phyloP scores from a whole-genome alignment of 2,113 vertebrate genomes.

The Glareola pratincola region DNA sequence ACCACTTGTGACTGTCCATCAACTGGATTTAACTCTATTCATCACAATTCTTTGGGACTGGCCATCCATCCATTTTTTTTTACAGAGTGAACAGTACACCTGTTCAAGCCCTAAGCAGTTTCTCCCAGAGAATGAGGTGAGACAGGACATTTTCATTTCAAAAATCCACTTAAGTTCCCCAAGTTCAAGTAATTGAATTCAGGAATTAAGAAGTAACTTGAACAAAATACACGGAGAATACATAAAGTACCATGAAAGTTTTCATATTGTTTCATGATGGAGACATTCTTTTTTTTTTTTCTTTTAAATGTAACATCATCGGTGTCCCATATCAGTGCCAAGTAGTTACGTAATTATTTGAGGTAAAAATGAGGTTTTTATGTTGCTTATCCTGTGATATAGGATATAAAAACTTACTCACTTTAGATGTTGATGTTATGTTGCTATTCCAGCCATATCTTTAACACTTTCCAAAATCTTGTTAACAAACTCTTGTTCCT shows the following conservation, averaged over 20 bases:
- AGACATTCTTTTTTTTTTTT: not conserved
- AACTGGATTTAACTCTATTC: not conserved
- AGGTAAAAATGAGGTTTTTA: not conserved
- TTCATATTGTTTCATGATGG: not conserved
- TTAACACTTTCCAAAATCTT: not conserved
- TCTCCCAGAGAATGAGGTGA: not conserved
- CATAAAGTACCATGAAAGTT: not conserved
- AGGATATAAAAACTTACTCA: not conserved
- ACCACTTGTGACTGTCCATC: rapidly evolving
- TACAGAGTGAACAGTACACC: not conserved
- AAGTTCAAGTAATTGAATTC: not conserved
- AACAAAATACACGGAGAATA: not conserved
- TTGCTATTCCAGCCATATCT: not conserved
- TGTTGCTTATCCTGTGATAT: not conserved
- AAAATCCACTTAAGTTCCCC: not conserved
- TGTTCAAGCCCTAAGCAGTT: not conserved
- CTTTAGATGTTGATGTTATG: not conserved
- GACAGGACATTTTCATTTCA: not conserved
- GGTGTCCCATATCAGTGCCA: not conserved
- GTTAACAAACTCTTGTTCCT: not conserved
- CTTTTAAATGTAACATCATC: not conserved
- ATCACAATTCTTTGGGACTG: not conserved
- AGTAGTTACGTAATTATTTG: not conserved
- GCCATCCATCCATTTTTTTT: not conserved
- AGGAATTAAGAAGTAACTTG: not conserved